Evolutionary conservation across 2,797 vertebrate genomes (phyloP).

Genomic region (Mastacembelus armatus): DNA sequence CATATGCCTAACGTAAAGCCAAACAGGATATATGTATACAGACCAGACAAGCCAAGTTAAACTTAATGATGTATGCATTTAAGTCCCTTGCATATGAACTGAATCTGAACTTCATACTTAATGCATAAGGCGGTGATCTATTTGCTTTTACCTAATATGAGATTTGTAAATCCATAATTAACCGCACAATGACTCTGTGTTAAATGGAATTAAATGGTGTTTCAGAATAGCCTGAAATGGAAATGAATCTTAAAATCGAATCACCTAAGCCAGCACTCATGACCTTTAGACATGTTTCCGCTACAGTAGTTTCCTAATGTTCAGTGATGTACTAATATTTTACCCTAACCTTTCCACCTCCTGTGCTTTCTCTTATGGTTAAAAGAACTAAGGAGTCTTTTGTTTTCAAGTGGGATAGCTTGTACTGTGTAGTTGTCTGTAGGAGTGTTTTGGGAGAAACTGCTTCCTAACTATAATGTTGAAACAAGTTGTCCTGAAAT

Average conservation of each 20-base stretch:
- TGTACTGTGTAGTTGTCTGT: neutral
- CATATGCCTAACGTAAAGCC: conserved; percentile 23
- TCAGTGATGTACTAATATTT: conserved; percentile 20
- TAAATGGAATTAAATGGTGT: conserved; percentile 47
- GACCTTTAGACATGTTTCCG: conserved; percentile 31
- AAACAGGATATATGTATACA: conserved; percentile 5
- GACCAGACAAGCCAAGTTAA: conserved; percentile 37
- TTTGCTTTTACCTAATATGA: conserved; percentile 40
- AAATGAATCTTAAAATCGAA: conserved; percentile 61
- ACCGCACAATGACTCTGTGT: conserved; percentile 46
- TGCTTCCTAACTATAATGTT: too few species aligned
- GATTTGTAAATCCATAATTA: conserved; percentile 66
- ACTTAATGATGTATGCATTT: conserved; percentile 51
- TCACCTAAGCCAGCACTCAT: conserved; percentile 30
- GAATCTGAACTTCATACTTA: conserved; percentile 45
- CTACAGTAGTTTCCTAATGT: conserved; percentile 19
- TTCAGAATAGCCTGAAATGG: conserved; percentile 47
- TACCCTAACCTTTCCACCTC: conserved; percentile 4
- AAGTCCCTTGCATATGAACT: conserved; percentile 51
- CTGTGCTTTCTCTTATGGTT: neutral
- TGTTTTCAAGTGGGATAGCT: neutral
- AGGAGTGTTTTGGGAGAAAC: neutral
- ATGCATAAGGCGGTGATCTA: conserved; percentile 24
- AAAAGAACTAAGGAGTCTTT: neutral
- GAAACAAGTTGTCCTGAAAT: neutral